Percentiles rank a stretch among this genome's conserved stretches.
These are phyloP conservation scores for Agrochola lota DNA, from an alignment of 2,888 invertebrate species.

Conservation along the genomic window DNA sequence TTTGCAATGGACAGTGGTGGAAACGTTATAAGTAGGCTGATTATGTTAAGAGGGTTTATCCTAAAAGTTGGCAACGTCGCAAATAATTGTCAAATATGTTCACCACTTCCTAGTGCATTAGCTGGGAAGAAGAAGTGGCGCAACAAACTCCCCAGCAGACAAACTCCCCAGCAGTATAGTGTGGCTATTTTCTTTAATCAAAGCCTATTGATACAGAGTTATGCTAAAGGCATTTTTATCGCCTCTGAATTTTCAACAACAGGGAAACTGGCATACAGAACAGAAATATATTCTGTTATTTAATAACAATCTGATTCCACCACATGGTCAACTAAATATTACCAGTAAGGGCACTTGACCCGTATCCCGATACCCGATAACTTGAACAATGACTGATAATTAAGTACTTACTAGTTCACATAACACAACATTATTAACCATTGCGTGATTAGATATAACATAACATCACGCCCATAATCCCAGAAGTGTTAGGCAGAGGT, in stretches of 20 bases:
- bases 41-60: too few relatives aligned
- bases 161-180: too few relatives aligned
- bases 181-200: too few relatives aligned
- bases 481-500: too few relatives aligned
- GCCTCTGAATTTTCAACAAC: background rate
- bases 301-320: background rate
- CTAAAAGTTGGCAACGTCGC: too few relatives aligned
- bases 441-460: background rate
- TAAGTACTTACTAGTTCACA: background rate
- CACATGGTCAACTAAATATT: constrained; percentile 12
- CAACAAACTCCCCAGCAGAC: too few relatives aligned
- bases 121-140: too few relatives aligned
- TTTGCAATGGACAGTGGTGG: too few relatives aligned
- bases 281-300: background rate
- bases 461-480: background rate
- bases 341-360: constrained; percentile 30
- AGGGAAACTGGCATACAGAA: background rate
- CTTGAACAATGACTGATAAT: constrained; percentile 29
- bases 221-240: background rate
- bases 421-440: background rate
- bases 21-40: too few relatives aligned
- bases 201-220: too few relatives aligned
- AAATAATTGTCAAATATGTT: too few relatives aligned
- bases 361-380: constrained; percentile 3
- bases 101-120: too few relatives aligned